Evolutionary conservation across 2,888 invertebrate species (phyloP), one percentile per base, ranked within the genome.

Genomic region (Steinernema carpocapsae): DNA sequence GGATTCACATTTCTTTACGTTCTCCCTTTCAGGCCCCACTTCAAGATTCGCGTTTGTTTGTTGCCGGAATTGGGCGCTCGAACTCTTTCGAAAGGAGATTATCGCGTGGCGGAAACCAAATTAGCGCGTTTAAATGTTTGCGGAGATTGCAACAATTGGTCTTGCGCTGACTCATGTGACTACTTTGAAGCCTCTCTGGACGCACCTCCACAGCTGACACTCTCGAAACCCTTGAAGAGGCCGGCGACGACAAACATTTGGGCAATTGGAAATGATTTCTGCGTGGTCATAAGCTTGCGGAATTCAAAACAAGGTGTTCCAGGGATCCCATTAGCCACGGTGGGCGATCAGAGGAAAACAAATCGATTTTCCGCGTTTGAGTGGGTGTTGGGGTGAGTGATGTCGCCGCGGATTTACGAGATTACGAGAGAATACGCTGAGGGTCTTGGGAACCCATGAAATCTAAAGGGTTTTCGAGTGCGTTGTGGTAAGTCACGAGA

Each of bases 321-420:
- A 37, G 37, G 37, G 64, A 64, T 64, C 64, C 32, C 32, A 64
- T 64, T 32, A 32, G 32, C 29, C 64, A 32, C 48, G n/a, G 17
- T 14, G 64, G 64, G 64, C 64, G 64, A 64, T 64, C 37, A 14
- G 64, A 48, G 10, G 64, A 64, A 64, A 64, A 64, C 64, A 64
- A 32, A 64, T 64, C 64, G 64, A 64, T 64, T 52, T 7, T 17
- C 17, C 3, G 48, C 48, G n/a, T 48, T n/a, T 29, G 64, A 56
- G 56, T 24, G 56, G 56, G 56, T 56, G 56, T 24, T 19, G 4
- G 19, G 29, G 26, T 14, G 64, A 64, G 29, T n/a, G 64, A 64
- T 32, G 19, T 48, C 17, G 48, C 48, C 48, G 48, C 17, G 32
- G 19, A 32, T 17, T 64, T 64, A 64, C 32, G 64, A 64, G 26